Conservation (phyloP, 2,113 vertebrate genomes). For the Salminus brasiliensis region DNA sequence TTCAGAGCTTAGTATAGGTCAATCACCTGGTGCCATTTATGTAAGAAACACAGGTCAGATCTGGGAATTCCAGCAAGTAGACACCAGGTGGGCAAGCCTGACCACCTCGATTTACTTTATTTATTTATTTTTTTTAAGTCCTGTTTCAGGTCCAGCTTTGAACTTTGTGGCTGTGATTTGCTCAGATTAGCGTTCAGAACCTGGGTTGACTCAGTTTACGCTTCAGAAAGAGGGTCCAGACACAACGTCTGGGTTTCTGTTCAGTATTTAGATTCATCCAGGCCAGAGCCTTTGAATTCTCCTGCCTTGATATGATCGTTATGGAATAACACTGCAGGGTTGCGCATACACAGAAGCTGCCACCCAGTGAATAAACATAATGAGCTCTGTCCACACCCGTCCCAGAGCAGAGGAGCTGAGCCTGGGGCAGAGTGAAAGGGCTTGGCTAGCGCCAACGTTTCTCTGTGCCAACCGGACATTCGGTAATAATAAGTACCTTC, state of each 20-base stretch:
- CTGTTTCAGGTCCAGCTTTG: no score
- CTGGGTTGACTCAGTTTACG: neutral
- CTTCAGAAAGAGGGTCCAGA: neutral
- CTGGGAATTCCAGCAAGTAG: no score
- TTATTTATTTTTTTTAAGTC: no score
- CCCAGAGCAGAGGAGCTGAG: neutral
- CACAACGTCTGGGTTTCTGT: neutral
- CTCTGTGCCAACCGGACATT: neutral
- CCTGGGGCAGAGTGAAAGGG: neutral
- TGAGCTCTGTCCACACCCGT: neutral
- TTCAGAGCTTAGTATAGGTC: no score
- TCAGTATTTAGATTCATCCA: neutral
- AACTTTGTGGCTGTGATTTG: no score
- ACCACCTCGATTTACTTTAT: no score
- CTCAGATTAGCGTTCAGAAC: no score
- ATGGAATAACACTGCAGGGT: slow-evolving; percentile 5
- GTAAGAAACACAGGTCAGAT: no score
- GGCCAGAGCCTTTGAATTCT: neutral
- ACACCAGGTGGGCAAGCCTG: no score
- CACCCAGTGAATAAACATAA: neutral
- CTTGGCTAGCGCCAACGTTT: neutral
- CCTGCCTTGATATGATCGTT: neutral
- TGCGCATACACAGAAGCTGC: neutral
- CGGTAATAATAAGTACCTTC: neutral
- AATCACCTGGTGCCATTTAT: no score